Evolutionary conservation across 2,797 vertebrate species (phyloP).

Genomic region (Peromyscus nudipes): DNA sequence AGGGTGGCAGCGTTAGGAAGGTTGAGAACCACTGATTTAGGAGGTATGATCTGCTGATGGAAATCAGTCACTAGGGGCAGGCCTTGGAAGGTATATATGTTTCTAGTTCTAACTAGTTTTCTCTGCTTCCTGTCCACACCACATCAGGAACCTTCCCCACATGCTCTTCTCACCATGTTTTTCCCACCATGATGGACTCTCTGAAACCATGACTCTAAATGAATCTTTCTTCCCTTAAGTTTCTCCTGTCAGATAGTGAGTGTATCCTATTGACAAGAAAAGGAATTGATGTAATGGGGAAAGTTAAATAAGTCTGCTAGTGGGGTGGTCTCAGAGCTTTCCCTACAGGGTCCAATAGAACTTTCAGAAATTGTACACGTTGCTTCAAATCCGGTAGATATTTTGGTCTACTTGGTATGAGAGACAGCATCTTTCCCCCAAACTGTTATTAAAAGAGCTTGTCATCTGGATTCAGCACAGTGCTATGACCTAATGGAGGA

Average conservation of each 20-base stretch:
- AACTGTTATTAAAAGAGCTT: background rate
- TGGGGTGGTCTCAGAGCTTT: background rate
- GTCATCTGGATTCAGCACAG: background rate
- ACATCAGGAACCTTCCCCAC: background rate
- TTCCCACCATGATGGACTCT: background rate
- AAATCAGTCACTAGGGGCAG: background rate
- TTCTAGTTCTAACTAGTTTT: background rate
- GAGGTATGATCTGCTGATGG: background rate
- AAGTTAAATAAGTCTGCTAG: slow-evolving; percentile 16
- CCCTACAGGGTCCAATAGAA: background rate
- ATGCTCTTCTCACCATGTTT: background rate
- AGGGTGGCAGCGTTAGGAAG: background rate
- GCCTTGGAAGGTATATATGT: background rate
- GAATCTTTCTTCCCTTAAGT: background rate
- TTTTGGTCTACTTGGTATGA: background rate
- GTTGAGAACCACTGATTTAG: background rate
- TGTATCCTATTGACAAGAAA: background rate
- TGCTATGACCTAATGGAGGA: background rate
- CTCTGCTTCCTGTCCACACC: background rate
- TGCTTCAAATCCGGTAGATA: background rate
- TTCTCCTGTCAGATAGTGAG: background rate
- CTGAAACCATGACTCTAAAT: background rate
- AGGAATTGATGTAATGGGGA: background rate
- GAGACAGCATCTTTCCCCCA: background rate
- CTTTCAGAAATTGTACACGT: background rate